phyloP scores from a whole-genome alignment of 1,140 invertebrate species.

The Battus philenor region DNA sequence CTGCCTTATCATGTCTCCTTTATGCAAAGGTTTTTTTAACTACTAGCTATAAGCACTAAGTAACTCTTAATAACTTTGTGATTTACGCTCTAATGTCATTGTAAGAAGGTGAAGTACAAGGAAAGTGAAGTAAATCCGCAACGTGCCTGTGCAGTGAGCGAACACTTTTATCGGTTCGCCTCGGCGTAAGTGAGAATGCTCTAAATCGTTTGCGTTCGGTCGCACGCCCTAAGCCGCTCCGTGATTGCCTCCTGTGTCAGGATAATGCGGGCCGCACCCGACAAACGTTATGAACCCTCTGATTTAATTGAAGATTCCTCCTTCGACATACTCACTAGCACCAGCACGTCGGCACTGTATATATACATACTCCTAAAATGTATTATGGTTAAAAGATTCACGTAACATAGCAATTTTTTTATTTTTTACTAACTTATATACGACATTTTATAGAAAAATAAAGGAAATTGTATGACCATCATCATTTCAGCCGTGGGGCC shows the following conservation, averaged over 20 bases:
- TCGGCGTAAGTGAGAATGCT: slow-evolving; percentile 19
- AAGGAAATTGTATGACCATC: no score
- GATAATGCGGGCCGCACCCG: slow-evolving; percentile 47
- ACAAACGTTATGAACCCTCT: slow-evolving; percentile 49
- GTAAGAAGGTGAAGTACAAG: background rate
- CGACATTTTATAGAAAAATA: no score
- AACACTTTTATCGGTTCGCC: slow-evolving; percentile 9
- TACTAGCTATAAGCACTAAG: no score
- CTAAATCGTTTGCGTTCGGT: slow-evolving; percentile 39
- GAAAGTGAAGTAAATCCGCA: background rate
- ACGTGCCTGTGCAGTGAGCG: background rate
- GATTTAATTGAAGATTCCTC: slow-evolving; percentile 64
- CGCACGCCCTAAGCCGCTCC: slow-evolving; percentile 32
- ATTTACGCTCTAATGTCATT: background rate
- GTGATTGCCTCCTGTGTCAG: slow-evolving; percentile 48
- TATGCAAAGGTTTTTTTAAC: no score
- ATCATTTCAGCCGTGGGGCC: no score
- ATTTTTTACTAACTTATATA: no score
- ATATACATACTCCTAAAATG: no score
- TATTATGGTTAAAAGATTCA: no score
- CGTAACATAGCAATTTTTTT: no score
- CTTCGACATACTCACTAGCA: slow-evolving; percentile 21
- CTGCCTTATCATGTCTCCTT: no score
- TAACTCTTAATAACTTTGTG: background rate
- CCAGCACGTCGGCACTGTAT: slow-evolving; percentile 2